phyloP scores from a whole-genome alignment of 2,888 invertebrate genomes.

The Luperina nickerlii region DNA sequence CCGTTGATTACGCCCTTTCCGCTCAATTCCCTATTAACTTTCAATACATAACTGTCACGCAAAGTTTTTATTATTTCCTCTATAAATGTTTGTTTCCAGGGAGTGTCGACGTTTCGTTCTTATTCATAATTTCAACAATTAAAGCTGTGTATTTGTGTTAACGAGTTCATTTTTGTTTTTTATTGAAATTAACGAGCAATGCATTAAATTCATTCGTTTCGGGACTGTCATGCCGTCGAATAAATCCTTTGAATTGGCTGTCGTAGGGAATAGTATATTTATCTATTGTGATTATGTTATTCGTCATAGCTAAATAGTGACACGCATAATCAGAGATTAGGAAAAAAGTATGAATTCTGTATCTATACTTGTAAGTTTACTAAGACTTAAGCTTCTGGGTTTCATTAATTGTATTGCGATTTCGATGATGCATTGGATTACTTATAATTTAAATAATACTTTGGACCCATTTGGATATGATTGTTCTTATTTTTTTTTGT shows the following conservation, averaged over 20 bases:
- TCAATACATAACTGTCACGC: constrained; percentile 66
- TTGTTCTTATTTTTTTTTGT: not conserved
- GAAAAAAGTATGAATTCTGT: too few species aligned
- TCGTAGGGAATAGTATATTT: not conserved
- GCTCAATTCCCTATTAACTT: constrained; percentile 59
- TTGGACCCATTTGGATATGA: too few species aligned
- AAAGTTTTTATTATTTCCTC: constrained; percentile 53
- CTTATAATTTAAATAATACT: not conserved
- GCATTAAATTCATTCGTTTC: constrained; percentile 5
- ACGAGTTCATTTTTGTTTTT: constrained; percentile 22
- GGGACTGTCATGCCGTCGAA: not conserved
- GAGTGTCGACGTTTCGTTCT: constrained; percentile 39
- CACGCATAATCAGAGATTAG: not conserved
- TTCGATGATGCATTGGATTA: not conserved
- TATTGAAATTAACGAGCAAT: constrained; percentile 44
- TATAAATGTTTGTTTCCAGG: constrained; percentile 32
- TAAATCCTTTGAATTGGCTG: not conserved
- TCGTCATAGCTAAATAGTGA: constrained; percentile 4
- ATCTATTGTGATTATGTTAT: constrained; percentile 15
- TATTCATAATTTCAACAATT: constrained; percentile 36
- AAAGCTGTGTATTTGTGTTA: constrained; percentile 37
- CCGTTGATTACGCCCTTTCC: constrained; percentile 64
- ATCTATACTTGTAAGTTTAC: not conserved
- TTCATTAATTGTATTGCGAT: not conserved
- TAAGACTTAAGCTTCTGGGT: not conserved